phyloP scores from a whole-genome alignment of 2,797 vertebrate species.

The Falco cherrug region DNA sequence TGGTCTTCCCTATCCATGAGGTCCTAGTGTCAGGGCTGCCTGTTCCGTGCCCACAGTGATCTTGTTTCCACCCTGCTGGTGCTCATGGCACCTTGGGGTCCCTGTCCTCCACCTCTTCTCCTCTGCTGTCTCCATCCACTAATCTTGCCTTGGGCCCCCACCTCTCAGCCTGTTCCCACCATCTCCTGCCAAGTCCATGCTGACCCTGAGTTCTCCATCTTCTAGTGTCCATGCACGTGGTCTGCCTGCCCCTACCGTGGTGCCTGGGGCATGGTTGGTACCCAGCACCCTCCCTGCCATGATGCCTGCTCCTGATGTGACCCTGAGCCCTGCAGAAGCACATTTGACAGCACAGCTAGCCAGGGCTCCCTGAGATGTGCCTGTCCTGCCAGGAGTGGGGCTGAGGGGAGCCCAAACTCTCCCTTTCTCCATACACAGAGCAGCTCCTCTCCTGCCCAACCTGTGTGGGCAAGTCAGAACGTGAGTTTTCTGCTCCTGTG shows the following conservation, averaged over 20 bases:
- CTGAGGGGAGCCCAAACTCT: background rate
- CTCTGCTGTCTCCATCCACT: background rate
- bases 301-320: too few species aligned
- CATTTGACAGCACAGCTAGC: fast-evolving
- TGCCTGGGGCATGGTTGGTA: fast-evolving
- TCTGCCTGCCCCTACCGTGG: fast-evolving
- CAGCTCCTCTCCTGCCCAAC: background rate
- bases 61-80: background rate
- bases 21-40: background rate
- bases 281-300: background rate
- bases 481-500: background rate
- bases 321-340: background rate
- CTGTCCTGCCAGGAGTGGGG: background rate
- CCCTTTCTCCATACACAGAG: background rate
- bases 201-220: background rate
- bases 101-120: background rate
- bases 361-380: fast-evolving
- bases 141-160: background rate
- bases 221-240: fast-evolving
- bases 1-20: background rate
- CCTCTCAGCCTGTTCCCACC: background rate
- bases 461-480: background rate
- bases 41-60: fast-evolving
- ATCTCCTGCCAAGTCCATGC: background rate
- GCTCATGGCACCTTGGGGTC: background rate